Conservation (phyloP, 2,888 invertebrate species). For the Dichetophora obliterata region DNA sequence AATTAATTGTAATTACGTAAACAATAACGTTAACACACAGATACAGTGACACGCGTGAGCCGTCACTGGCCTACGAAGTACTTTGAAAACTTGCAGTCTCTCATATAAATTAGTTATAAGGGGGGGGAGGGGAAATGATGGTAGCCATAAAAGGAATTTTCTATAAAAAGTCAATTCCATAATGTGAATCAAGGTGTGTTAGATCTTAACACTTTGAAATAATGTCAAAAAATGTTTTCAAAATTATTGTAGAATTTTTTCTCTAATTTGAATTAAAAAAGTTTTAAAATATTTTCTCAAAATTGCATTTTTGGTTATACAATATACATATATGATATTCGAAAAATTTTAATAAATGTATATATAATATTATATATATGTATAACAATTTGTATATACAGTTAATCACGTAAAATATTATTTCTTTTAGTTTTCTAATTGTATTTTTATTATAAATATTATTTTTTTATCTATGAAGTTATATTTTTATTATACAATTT, state of each 20-base stretch:
- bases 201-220: background rate
- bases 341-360: background rate
- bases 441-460: too few relatives aligned
- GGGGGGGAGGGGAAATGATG: background rate
- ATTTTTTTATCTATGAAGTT: too few relatives aligned
- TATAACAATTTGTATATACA: too few relatives aligned
- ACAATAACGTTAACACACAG: background rate
- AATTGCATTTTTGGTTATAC: background rate
- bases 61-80: background rate
- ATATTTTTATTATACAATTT: background rate
- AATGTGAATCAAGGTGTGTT: too few relatives aligned
- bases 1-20: constrained; percentile 9
- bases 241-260: background rate
- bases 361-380: too few relatives aligned
- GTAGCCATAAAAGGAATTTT: background rate
- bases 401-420: too few relatives aligned
- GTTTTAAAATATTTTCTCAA: background rate
- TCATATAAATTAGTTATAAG: background rate
- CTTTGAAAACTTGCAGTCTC: background rate
- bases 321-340: too few relatives aligned
- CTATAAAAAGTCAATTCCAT: too few relatives aligned
- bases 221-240: background rate
- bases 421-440: too few relatives aligned
- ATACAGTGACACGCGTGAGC: background rate
- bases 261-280: too few relatives aligned